phyloP scores from a whole-genome alignment of 2,888 invertebrate species.

The Chymomyza procnemis region DNA sequence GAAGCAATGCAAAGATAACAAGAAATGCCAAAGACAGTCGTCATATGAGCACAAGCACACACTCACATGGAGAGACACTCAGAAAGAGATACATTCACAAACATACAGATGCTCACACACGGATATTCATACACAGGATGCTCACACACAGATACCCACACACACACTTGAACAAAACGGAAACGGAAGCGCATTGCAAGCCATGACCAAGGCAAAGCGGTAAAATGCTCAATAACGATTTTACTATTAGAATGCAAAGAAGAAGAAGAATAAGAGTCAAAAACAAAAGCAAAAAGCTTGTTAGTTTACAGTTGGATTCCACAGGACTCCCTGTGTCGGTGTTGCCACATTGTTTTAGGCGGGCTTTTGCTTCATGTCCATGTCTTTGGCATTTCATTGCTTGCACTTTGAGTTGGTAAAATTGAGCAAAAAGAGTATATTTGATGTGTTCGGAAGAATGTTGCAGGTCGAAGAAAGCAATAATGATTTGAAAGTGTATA shows the following conservation, averaged over 20 bases:
- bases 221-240: slow-evolving; percentile 42
- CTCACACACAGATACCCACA: background rate
- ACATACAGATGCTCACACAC: background rate
- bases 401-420: slow-evolving; percentile 25
- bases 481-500: too few species aligned
- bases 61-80: slow-evolving; percentile 10
- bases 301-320: slow-evolving; percentile 11
- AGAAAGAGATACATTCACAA: background rate
- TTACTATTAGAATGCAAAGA: slow-evolving; percentile 41
- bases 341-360: slow-evolving; percentile 10
- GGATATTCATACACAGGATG: too few species aligned
- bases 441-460: too few species aligned
- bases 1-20: slow-evolving; percentile 31
- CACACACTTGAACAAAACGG: slow-evolving; percentile 15
- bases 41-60: slow-evolving; percentile 2
- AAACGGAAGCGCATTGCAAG: slow-evolving; percentile 37
- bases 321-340: background rate
- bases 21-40: slow-evolving; percentile 32
- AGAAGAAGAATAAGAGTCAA: slow-evolving; percentile 7
- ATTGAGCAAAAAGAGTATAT: background rate
- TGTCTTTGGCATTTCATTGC: slow-evolving; percentile 26
- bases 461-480: too few species aligned
- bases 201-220: slow-evolving; percentile 25
- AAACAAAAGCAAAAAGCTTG: slow-evolving; percentile 26
- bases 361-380: slow-evolving; percentile 14